phyloP scores from a whole-genome alignment of 2,888 invertebrate species.

The Spialia ferax region DNA sequence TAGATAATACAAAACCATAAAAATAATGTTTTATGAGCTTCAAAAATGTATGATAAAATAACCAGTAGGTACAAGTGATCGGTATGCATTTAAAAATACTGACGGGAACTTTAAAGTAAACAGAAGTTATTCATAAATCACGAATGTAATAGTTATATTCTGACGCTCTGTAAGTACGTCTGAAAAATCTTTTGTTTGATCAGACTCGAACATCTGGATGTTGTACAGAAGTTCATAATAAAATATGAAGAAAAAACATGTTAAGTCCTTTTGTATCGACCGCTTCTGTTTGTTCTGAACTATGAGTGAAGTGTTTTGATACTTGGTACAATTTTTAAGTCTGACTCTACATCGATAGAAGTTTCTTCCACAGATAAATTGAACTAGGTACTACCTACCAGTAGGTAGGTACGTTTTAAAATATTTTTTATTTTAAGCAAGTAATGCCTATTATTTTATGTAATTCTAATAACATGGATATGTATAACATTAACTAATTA shows the following conservation, averaged over 20 bases:
- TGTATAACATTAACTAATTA: too few species aligned
- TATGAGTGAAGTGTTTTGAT: constrained; percentile 63
- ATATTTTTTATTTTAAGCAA: too few species aligned
- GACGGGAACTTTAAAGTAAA: constrained; percentile 73
- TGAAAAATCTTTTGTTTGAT: constrained; percentile 85
- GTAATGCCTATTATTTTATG: too few species aligned
- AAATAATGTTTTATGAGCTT: background rate
- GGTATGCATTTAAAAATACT: constrained; percentile 58
- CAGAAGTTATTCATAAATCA: constrained; percentile 77
- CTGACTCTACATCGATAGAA: constrained; percentile 14
- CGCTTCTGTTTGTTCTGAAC: constrained; percentile 69
- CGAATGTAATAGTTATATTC: constrained; percentile 75
- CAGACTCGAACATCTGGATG: constrained; percentile 84
- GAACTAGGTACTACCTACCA: too few species aligned
- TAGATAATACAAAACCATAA: too few species aligned
- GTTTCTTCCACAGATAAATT: background rate
- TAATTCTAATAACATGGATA: too few species aligned
- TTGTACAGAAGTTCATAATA: constrained; percentile 86
- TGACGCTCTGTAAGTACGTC: constrained; percentile 70
- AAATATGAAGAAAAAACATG: constrained; percentile 85
- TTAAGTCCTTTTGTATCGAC: constrained; percentile 86
- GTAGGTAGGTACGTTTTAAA: too few species aligned
- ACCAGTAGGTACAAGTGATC: constrained; percentile 32
- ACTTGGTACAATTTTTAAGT: constrained; percentile 52
- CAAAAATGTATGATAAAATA: constrained; percentile 33